Conservation (phyloP, 1,140 invertebrate genomes). For the Drosophila sp. region DNA sequence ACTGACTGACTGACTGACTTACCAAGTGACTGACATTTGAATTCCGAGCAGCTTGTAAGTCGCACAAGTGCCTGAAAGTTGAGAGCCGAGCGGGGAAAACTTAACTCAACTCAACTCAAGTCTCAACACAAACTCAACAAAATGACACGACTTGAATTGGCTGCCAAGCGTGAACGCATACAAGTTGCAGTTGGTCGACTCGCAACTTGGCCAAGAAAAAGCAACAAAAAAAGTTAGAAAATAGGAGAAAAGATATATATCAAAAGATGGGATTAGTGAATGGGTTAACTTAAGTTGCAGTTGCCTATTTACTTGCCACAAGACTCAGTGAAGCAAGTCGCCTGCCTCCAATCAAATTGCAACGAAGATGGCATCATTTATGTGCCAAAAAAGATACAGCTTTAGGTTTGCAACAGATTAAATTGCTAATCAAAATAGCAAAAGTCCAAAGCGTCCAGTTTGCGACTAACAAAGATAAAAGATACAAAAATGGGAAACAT, state of each 20-base stretch:
- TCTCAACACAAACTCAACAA: constrained; percentile 81
- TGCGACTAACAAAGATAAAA: constrained; percentile 18
- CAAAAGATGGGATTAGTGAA: background rate
- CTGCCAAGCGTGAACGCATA: constrained; percentile 81
- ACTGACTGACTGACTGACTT: constrained; percentile 47
- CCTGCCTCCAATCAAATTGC: constrained; percentile 66
- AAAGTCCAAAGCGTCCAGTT: constrained; percentile 6
- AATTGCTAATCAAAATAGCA: constrained; percentile 34
- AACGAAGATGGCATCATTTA: constrained; percentile 64
- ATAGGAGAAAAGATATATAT: too few species aligned
- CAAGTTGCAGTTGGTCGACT: constrained; percentile 62
- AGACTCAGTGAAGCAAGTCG: constrained; percentile 54
- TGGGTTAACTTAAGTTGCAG: constrained; percentile 46
- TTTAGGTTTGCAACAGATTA: constrained; percentile 53
- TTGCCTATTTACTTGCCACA: constrained; percentile 63
- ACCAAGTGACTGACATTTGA: constrained; percentile 71
- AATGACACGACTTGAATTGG: constrained; percentile 81
- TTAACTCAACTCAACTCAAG: too few species aligned
- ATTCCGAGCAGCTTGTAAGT: constrained; percentile 55
- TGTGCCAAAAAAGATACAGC: constrained; percentile 40
- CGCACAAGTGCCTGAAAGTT: constrained; percentile 12
- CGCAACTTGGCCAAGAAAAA: constrained; percentile 60
- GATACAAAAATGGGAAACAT: background rate
- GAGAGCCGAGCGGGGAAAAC: background rate
- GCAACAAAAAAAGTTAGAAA: constrained; percentile 26